phyloP scores from a whole-genome alignment of 2,113 vertebrate species.

The Pseudorhombus dupliciocellatus region DNA sequence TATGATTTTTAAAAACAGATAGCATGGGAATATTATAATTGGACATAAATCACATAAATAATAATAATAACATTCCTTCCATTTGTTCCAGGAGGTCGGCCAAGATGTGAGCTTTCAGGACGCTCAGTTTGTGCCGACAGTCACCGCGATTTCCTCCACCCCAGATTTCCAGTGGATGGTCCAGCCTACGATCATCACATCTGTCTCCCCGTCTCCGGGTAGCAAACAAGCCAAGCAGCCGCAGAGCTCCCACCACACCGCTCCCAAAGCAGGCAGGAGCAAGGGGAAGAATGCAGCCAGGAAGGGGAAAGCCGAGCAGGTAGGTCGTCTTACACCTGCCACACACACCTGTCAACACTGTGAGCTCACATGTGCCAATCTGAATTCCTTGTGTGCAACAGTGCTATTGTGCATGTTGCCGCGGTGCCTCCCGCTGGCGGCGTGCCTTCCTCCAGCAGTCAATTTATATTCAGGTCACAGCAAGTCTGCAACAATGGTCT shows the following conservation, averaged over 20 bases:
- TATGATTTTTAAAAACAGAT: background rate
- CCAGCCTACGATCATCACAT: conserved; percentile 90
- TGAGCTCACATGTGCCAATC: conserved; percentile 49
- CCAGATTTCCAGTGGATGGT: conserved; percentile 96
- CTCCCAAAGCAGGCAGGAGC: conserved; percentile 82
- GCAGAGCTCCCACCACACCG: conserved; percentile 72
- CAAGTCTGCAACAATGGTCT: conserved; percentile 84
- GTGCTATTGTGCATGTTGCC: conserved; percentile 58
- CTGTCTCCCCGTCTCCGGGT: conserved; percentile 87
- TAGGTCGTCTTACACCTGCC: conserved; percentile 68
- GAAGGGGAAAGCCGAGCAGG: conserved; percentile 93
- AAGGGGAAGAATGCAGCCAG: conserved; percentile 87
- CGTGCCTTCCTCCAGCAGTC: conserved; percentile 72
- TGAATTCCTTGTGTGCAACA: conserved; percentile 55
- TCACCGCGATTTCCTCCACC: conserved; percentile 92
- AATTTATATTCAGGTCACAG: conserved; percentile 85
- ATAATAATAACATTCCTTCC: background rate
- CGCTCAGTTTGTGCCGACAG: conserved; percentile 88
- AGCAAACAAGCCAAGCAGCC: conserved; percentile 86
- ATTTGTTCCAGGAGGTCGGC: conserved; percentile 84
- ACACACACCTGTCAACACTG: conserved; percentile 31
- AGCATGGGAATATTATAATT: background rate
- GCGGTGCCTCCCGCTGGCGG: conserved; percentile 56
- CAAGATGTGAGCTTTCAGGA: conserved; percentile 81
- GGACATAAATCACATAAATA: too few species aligned